Evolutionary conservation across 2,113 vertebrate genomes (phyloP).

Genomic region (Cyprinodon tularosa): DNA sequence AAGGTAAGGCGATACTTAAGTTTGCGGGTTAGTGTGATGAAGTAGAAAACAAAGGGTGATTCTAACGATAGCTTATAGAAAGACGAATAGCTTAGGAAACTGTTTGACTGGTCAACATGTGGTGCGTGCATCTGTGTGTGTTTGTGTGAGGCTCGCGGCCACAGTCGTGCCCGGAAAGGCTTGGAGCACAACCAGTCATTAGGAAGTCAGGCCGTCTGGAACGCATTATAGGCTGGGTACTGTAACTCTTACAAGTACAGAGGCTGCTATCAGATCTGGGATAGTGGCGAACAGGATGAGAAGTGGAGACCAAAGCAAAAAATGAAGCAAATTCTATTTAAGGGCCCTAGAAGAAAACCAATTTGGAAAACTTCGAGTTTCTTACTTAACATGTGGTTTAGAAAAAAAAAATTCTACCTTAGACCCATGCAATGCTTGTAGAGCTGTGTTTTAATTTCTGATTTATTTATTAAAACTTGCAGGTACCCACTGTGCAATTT

Average conservation of each 20-base stretch:
- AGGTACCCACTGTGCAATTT: background rate
- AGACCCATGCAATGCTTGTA: background rate
- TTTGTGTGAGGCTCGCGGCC: conserved; percentile 75
- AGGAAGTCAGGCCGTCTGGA: conserved; percentile 84
- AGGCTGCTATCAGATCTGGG: conserved; percentile 75
- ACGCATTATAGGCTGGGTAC: conserved; percentile 80
- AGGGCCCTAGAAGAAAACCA: conserved; percentile 21
- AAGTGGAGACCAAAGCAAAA: conserved; percentile 18
- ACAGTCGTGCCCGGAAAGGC: conserved; percentile 82
- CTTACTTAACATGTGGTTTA: background rate
- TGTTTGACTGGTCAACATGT: conserved; percentile 60
- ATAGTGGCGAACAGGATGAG: conserved; percentile 40
- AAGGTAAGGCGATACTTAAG: background rate
- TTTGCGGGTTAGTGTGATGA: conserved; percentile 7
- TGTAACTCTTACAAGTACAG: conserved; percentile 78
- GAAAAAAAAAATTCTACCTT: too few species aligned
- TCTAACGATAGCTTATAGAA: conserved; percentile 16
- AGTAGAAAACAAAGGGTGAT: conserved; percentile 11
- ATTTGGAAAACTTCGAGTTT: background rate
- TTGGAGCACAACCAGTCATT: conserved; percentile 82
- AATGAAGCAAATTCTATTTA: conserved; percentile 9
- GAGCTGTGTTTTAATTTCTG: background rate
- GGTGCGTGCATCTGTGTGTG: conserved; percentile 46
- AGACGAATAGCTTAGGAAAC: conserved; percentile 32
- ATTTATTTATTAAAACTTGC: background rate